phyloP scores from a whole-genome alignment of 1,140 invertebrate genomes.

The Phortica variegata region DNA sequence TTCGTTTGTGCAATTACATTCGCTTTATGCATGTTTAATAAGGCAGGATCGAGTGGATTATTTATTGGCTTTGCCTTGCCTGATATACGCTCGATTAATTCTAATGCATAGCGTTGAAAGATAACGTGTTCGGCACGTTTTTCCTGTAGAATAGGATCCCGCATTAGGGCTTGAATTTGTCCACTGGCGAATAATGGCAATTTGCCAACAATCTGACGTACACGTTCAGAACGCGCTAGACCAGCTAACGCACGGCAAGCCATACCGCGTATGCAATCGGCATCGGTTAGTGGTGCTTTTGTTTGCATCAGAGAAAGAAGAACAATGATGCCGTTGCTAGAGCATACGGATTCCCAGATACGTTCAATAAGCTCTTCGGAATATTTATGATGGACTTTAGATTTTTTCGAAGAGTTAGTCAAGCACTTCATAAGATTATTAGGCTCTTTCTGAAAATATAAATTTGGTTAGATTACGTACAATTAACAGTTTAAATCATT shows the following conservation, averaged over 20 bases:
- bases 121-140: conserved; percentile 91
- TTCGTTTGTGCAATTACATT: conserved; percentile 94
- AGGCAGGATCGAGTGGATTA: conserved; percentile 77
- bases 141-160: conserved; percentile 94
- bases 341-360: conserved; percentile 89
- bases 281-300: conserved; percentile 94
- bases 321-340: conserved; percentile 95
- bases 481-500: too few species aligned
- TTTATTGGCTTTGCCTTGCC: conserved; percentile 85
- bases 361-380: conserved; percentile 86
- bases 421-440: conserved; percentile 56
- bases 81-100: conserved; percentile 87
- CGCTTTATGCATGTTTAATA: conserved; percentile 85
- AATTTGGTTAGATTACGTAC: conserved; percentile 5
- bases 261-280: conserved; percentile 87
- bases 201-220: conserved; percentile 94
- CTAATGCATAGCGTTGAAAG: conserved; percentile 93
- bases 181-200: conserved; percentile 92
- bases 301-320: conserved; percentile 80
- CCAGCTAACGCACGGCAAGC: conserved; percentile 91
- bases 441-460: conserved; percentile 33
- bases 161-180: conserved; percentile 89
- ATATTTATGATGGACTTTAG: conserved; percentile 69
- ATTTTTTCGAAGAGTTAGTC: conserved; percentile 68
- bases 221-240: conserved; percentile 85